These are phyloP conservation scores for Coboldia fuscipes DNA, from an alignment of 1,140 invertebrate genomes.

Conservation along the genomic window DNA sequence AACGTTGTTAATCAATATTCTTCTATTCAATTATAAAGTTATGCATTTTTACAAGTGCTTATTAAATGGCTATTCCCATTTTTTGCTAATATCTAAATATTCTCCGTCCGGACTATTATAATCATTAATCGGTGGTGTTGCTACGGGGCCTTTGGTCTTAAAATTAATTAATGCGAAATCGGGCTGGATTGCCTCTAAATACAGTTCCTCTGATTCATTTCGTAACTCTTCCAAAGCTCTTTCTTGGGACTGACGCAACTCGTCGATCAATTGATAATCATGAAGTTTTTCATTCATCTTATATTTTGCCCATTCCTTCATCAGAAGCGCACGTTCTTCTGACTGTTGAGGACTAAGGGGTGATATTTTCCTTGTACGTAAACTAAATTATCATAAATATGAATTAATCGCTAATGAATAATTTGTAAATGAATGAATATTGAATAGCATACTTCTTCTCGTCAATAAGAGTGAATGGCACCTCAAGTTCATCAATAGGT, in stretches of 20 bases:
- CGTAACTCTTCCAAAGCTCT: constrained; percentile 54
- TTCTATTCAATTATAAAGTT: too few relatives aligned
- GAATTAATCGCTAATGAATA: constrained; percentile 4
- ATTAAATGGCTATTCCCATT: constrained; percentile 51
- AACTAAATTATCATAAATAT: constrained; percentile 20
- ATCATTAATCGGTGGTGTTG: constrained; percentile 54
- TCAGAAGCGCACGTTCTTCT: constrained; percentile 29
- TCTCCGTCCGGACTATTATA: constrained; percentile 67
- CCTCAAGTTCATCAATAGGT: constrained; percentile 59
- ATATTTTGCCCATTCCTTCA: constrained; percentile 52
- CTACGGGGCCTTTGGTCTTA: constrained; percentile 38
- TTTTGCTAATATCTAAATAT: constrained; percentile 57
- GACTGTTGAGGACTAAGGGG: constrained; percentile 23
- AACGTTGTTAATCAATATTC: too few relatives aligned
- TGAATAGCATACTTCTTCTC: constrained; percentile 29
- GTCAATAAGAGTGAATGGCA: constrained; percentile 39
- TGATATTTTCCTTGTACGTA: constrained; percentile 24
- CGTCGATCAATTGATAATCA: constrained; percentile 43
- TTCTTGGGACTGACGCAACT: constrained; percentile 41
- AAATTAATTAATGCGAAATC: constrained; percentile 47
- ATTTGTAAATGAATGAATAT: constrained; percentile 1
- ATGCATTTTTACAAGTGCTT: too few relatives aligned
- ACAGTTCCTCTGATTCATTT: constrained; percentile 58
- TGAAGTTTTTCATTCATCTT: constrained; percentile 34
- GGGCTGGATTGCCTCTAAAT: constrained; percentile 57